These are phyloP conservation scores for Poecilia latipinna DNA, from an alignment of 2,113 vertebrate species.

Conservation along the genomic window DNA sequence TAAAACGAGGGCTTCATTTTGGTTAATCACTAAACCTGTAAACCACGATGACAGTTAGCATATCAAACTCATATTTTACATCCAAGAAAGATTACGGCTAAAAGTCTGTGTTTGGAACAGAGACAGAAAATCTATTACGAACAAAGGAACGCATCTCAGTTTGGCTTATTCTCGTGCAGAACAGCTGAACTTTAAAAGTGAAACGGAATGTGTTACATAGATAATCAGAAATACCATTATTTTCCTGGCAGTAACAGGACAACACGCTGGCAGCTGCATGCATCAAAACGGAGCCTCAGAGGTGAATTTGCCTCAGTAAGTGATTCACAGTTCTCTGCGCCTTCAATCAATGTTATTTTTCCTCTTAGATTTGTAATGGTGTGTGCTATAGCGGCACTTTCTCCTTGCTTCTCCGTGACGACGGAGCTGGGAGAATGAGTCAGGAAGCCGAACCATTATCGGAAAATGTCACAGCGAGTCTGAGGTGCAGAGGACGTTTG, in stretches of 20 bases:
- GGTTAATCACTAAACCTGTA: conserved; percentile 25
- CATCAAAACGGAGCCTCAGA: conserved; percentile 50
- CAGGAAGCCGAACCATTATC: conserved; percentile 49
- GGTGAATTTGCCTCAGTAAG: conserved; percentile 52
- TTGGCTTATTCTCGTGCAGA: conserved; percentile 18
- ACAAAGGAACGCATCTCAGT: background rate
- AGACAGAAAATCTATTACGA: conserved; percentile 6
- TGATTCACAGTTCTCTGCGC: conserved; percentile 46
- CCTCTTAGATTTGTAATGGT: conserved; percentile 49
- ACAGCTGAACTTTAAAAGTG: conserved; percentile 37
- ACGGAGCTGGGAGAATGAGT: conserved; percentile 34
- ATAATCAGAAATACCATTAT: conserved; percentile 62
- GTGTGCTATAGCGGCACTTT: conserved; percentile 40
- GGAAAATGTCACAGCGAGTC: conserved; percentile 44
- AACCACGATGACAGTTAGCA: background rate
- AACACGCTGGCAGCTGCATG: conserved; percentile 49
- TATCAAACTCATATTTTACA: background rate
- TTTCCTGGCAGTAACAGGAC: conserved; percentile 55
- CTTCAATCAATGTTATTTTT: conserved; percentile 63
- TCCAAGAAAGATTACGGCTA: background rate
- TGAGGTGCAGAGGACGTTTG: conserved; percentile 30
- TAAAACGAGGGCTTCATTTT: conserved; percentile 9
- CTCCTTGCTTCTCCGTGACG: conserved; percentile 24
- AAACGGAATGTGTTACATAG: conserved; percentile 62
- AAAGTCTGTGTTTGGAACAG: conserved; percentile 2